Evolutionary conservation across 2,888 invertebrate species (phyloP), one percentile per base, ranked within the genome.

Genomic region (Cryptus viduatorius): DNA sequence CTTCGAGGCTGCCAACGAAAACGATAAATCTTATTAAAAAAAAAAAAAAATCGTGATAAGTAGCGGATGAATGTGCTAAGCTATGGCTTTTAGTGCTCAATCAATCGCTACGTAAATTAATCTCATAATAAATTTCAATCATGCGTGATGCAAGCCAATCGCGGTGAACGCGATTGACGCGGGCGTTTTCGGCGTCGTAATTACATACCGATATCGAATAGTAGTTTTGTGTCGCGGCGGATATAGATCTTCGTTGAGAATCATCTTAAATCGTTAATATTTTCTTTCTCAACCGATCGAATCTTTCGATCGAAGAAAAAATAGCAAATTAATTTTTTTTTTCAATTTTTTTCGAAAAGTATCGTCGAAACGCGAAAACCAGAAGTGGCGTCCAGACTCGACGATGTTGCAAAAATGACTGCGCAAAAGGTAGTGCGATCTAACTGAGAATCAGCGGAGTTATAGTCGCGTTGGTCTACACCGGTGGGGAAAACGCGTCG

Each of bases 191-290:
- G n/a, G 37, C 59, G 44, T n/a, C 37, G 0, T 29, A 4, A 10
- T 79, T 24, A 87, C 92, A 67, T 92, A 93, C 93, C 93, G 90
- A 85, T 89, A 89, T 56, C 90, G 89, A 76, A 93, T 89, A 24
- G 91, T 90, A 0, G 93, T 93, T 88, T 92, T 93, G 83, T 93
- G 92, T 72, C 86, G 86, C 12, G 92, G 91, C 5, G 93, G 93
- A 86, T 92, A 92, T 3, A 93, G 86, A 67, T 92, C 90, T 80
- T 92, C 90, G 86, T 92, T 89, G 75, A 89, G 81, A 77, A 88
- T 83, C 90, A 91, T 83, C 42, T 77, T 79, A 5, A 71, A 65
- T 56, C 44, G 48, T 10, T 65, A 14, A 31, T 7, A 56, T 72
- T 19, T 14, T 56, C 19, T 71, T 56, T 71, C 19, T 71, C 42